Conservation (phyloP, 1,140 invertebrate species). For the Akabosia matsudoensis region DNA sequence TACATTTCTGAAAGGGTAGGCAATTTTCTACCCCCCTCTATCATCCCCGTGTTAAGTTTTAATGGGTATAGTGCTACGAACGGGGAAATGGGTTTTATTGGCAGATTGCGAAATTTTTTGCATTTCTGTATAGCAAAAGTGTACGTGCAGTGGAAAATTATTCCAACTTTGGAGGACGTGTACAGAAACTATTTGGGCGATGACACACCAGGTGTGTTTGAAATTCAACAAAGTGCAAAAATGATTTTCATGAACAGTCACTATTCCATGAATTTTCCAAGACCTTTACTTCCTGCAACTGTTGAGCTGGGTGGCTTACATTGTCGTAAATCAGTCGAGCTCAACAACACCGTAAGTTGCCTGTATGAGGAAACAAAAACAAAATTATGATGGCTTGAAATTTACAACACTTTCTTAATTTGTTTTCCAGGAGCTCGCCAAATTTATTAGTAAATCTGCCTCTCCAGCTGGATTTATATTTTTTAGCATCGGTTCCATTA, state of each 20-base stretch:
- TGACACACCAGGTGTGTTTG: constrained; percentile 53
- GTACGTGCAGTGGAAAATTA: background rate
- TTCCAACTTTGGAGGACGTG: constrained; percentile 40
- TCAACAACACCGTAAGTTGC: constrained; percentile 18
- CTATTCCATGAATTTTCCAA: constrained; percentile 54
- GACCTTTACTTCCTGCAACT: constrained; percentile 54
- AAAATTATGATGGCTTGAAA: background rate
- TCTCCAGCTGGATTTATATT: constrained; percentile 67
- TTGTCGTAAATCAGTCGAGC: constrained; percentile 48
- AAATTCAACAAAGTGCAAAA: constrained; percentile 54
- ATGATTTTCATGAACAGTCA: constrained; percentile 60
- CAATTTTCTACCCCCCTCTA: constrained; percentile 25
- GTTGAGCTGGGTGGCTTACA: constrained; percentile 63
- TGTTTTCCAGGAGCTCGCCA: constrained; percentile 61
- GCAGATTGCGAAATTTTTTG: constrained; percentile 21
- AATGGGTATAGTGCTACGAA: background rate
- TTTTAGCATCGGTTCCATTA: constrained; percentile 75
- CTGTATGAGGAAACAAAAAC: background rate
- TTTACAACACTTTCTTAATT: background rate
- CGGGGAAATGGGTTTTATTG: constrained; percentile 27
- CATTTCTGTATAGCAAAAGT: background rate
- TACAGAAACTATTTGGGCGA: constrained; percentile 54
- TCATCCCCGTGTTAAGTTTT: constrained; percentile 26
- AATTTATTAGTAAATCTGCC: constrained; percentile 63
- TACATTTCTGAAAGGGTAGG: constrained; percentile 9